These are phyloP conservation scores for Orthosia incerta DNA, from an alignment of 2,888 invertebrate species.

Conservation along the genomic window DNA sequence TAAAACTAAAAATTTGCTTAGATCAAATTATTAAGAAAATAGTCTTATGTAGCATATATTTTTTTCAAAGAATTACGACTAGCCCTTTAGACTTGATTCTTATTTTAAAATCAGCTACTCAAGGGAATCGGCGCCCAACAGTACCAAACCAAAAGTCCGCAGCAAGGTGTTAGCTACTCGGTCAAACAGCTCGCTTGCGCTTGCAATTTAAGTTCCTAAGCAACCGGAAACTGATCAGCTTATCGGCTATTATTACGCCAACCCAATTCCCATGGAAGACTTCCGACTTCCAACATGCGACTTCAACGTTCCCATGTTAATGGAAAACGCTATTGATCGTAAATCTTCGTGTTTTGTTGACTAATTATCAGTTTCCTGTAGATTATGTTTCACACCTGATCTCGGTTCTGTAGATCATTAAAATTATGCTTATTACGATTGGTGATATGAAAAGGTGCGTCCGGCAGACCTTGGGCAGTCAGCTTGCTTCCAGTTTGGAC, in stretches of 20 bases:
- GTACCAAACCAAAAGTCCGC: constrained; percentile 4
- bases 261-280: constrained; percentile 50
- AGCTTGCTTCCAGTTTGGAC: too few relatives aligned
- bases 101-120: too few relatives aligned
- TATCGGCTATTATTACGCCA: constrained; percentile 50
- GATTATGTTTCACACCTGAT: constrained; percentile 23
- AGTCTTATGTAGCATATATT: too few relatives aligned
- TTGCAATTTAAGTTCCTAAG: constrained; percentile 28
- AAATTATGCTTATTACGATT: neutral
- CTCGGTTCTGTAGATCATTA: neutral
- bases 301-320: constrained; percentile 15
- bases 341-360: constrained; percentile 39
- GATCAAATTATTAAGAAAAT: too few relatives aligned
- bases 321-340: constrained; percentile 38
- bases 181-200: constrained; percentile 10
- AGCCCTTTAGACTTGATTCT: too few relatives aligned
- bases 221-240: constrained; percentile 50
- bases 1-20: too few relatives aligned
- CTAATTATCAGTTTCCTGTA: constrained; percentile 36
- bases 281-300: constrained; percentile 43
- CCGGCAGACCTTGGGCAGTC: too few relatives aligned
- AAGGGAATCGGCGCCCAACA: too few relatives aligned
- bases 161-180: constrained; percentile 2
- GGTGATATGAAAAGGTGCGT: neutral
- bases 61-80: too few relatives aligned